Evolutionary conservation across 2,113 vertebrate genomes (phyloP).

Genomic region (Tenrec ecaudatus): DNA sequence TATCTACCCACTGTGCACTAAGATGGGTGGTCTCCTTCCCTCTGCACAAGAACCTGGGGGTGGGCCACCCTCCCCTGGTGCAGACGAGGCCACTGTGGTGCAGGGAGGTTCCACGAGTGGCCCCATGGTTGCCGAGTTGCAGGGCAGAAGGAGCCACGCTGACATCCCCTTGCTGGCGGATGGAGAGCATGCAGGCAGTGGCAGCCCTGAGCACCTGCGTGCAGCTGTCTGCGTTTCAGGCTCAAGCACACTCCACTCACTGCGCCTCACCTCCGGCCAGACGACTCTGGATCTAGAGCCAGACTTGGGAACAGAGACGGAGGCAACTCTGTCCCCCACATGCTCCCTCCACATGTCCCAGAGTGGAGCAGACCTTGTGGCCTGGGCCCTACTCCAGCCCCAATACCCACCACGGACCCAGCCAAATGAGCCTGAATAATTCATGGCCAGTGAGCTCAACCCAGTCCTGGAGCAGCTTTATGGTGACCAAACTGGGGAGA

Average conservation of each 20-base stretch:
- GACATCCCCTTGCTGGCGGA: not conserved
- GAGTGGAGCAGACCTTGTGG: not conserved
- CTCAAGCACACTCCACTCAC: not conserved
- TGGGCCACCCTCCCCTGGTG: not conserved
- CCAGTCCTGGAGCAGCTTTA: slow-evolving; percentile 18
- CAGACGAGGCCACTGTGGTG: not conserved
- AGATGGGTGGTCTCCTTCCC: accelerated
- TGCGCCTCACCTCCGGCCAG: not conserved
- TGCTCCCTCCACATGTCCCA: not conserved
- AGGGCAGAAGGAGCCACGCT: not conserved
- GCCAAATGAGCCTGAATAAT: slow-evolving; percentile 70
- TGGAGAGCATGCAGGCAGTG: accelerated
- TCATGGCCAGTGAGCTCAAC: not conserved
- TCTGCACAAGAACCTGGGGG: too few relatives aligned
- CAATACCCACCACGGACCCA: not conserved
- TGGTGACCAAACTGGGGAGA: slow-evolving; percentile 25
- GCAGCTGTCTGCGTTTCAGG: not conserved
- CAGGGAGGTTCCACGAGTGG: not conserved
- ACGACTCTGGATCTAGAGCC: not conserved
- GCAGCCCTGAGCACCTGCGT: accelerated
- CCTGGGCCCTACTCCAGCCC: not conserved
- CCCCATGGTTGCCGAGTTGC: not conserved
- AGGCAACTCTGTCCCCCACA: not conserved
- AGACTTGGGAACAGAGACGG: not conserved
- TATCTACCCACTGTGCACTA: not conserved